Evolutionary conservation across 2,797 vertebrate genomes (phyloP).

Genomic region (Meda fulgida): DNA sequence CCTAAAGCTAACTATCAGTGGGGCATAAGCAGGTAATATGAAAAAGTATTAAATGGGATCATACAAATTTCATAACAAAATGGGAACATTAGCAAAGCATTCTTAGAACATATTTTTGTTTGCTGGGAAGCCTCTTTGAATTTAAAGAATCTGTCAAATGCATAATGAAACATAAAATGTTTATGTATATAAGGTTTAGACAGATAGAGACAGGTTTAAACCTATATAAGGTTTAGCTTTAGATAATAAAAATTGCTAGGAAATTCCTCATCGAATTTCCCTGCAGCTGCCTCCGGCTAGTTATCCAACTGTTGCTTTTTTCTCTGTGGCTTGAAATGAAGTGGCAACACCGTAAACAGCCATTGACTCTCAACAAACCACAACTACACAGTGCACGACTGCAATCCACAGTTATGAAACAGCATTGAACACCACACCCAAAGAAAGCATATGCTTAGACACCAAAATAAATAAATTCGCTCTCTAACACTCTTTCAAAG

Average conservation of each 20-base stretch:
- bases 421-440: background rate
- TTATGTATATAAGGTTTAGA: background rate
- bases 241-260: background rate
- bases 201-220: too few relatives aligned
- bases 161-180: background rate
- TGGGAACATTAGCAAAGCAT: background rate
- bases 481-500: background rate
- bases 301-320: background rate
- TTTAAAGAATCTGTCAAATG: background rate
- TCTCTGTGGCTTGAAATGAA: background rate
- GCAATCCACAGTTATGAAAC: background rate
- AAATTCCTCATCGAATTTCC: background rate
- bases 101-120: background rate
- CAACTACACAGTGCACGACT: background rate
- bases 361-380: background rate
- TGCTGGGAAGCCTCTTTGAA: background rate
- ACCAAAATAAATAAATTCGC: slow-evolving; percentile 4
- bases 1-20: background rate
- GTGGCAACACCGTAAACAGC: background rate
- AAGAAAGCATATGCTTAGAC: background rate
- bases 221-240: too few relatives aligned
- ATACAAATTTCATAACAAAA: background rate
- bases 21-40: background rate
- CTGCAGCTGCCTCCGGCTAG: background rate
- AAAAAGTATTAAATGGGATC: background rate